These are phyloP conservation scores for Rhagologus leucostigma DNA, from an alignment of 2,113 vertebrate genomes.

Conservation along the genomic window DNA sequence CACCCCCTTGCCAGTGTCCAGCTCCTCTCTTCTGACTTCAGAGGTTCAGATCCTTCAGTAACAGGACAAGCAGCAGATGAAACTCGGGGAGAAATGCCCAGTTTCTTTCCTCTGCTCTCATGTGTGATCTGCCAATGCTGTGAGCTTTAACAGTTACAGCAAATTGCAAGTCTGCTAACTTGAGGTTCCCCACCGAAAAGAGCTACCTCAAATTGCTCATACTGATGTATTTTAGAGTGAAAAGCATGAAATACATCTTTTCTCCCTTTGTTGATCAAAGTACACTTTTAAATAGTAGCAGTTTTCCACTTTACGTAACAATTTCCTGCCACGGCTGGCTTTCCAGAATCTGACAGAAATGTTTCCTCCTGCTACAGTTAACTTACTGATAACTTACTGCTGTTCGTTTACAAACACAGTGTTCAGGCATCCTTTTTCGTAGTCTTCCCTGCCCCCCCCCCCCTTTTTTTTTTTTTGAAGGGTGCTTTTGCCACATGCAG, in stretches of 20 bases:
- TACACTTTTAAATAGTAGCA: conserved; percentile 6
- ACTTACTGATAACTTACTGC: not conserved
- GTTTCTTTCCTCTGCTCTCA: not conserved
- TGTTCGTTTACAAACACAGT: conserved; percentile 24
- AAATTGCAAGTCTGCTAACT: not conserved
- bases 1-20: not conserved
- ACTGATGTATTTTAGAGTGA: not conserved
- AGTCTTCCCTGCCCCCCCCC: no score
- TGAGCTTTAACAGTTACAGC: not conserved
- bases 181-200: not conserved
- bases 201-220: not conserved
- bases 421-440: not conserved
- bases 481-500: not conserved
- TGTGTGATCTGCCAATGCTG: not conserved
- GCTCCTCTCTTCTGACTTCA: not conserved
- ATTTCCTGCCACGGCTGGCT: not conserved
- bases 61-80: not conserved
- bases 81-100: not conserved
- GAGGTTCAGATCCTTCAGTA: not conserved
- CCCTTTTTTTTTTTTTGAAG: not conserved
- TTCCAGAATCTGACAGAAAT: not conserved
- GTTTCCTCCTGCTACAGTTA: conserved; percentile 18
- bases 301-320: not conserved
- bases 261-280: conserved; percentile 16
- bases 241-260: not conserved